These are phyloP conservation scores for Lepidonotus clava DNA, from an alignment of 2,888 invertebrate genomes.

Conservation along the genomic window DNA sequence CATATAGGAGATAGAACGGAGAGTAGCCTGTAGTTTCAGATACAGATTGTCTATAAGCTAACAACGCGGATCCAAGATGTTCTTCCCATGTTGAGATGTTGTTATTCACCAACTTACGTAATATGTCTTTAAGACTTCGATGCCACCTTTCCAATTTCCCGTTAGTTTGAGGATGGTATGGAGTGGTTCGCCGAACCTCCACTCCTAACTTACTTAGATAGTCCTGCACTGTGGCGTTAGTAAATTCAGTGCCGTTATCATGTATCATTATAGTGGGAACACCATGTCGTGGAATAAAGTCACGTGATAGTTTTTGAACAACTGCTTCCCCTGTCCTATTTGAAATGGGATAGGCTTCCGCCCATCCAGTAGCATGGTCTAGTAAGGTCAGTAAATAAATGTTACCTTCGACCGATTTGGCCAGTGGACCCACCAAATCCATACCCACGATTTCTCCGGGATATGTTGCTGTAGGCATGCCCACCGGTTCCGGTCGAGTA, in stretches of 20 bases:
- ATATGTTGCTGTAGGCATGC: constrained; percentile 27
- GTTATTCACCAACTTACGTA: constrained; percentile 9
- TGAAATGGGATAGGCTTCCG: constrained; percentile 9
- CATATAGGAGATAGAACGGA: constrained; percentile 20
- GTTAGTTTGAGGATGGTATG: constrained; percentile 27
- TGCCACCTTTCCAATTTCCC: not conserved
- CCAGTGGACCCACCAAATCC: too few relatives aligned
- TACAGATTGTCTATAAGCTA: not conserved
- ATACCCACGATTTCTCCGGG: constrained; percentile 21
- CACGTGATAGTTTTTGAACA: not conserved
- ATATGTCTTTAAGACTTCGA: constrained; percentile 3
- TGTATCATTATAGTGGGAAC: not conserved
- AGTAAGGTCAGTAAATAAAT: not conserved
- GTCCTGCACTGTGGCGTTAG: not conserved
- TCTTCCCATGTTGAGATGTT: not conserved
- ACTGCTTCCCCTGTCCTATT: not conserved
- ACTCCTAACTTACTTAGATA: constrained; percentile 1
- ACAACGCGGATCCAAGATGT: not conserved
- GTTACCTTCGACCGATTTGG: constrained; percentile 8
- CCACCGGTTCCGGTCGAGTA: not conserved
- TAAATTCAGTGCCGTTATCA: not conserved
- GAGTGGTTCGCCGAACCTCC: not conserved
- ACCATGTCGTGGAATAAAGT: constrained; percentile 7
- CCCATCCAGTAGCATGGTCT: constrained; percentile 45
- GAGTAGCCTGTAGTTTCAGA: constrained; percentile 2